Evolutionary conservation across 2,888 invertebrate genomes (phyloP).

Genomic region (Leptopterna dolabrata): DNA sequence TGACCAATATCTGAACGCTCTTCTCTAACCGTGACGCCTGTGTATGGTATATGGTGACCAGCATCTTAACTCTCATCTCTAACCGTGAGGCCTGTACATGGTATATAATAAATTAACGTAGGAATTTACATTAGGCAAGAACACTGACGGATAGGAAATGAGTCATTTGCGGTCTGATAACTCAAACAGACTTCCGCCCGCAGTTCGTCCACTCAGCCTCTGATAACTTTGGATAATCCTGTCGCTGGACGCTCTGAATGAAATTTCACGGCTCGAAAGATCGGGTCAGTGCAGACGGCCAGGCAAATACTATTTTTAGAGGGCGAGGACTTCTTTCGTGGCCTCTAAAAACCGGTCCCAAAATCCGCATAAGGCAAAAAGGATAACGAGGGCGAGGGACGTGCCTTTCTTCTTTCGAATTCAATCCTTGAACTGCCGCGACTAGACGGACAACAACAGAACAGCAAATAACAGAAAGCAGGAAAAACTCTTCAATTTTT

Average conservation of each 20-base stretch:
- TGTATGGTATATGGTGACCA: too few species aligned
- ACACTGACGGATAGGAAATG: not conserved
- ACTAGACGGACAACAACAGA: not conserved
- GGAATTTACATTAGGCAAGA: too few species aligned
- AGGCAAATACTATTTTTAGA: slow-evolving; percentile 7
- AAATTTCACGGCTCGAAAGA: not conserved
- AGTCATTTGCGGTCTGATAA: not conserved
- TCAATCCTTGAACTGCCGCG: not conserved
- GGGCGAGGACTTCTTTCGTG: slow-evolving; percentile 18
- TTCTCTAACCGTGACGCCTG: too few species aligned
- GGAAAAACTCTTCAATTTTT: not conserved
- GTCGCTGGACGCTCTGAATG: not conserved
- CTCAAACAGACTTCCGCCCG: not conserved
- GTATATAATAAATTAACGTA: too few species aligned
- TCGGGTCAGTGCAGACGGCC: not conserved
- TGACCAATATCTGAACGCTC: too few species aligned
- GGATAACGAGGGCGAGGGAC: not conserved
- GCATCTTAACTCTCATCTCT: too few species aligned
- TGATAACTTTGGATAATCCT: not conserved
- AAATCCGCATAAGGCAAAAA: slow-evolving; percentile 30
- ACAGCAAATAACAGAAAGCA: not conserved
- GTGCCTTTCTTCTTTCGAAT: not conserved
- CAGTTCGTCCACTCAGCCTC: not conserved
- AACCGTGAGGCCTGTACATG: too few species aligned
- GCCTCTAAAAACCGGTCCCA: slow-evolving; percentile 35